Evolutionary conservation across 2,888 invertebrate genomes (phyloP).

Genomic region (Oxycera nigricornis): DNA sequence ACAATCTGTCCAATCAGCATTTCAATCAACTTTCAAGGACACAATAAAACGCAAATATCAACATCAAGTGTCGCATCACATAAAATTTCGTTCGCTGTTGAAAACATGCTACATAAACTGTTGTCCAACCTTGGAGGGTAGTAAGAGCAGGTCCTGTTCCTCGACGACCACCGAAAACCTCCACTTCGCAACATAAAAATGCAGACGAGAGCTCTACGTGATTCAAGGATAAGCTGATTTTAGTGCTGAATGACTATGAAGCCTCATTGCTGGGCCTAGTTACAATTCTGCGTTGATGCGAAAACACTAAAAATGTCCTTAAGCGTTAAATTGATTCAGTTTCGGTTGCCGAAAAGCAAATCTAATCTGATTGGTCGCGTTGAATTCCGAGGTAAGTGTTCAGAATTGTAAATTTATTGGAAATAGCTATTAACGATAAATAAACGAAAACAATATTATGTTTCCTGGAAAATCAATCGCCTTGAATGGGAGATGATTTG

Average conservation of each 20-base stretch:
- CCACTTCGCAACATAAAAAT: not conserved
- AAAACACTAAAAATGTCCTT: constrained; percentile 67
- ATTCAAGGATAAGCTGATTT: constrained; percentile 13
- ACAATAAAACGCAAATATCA: not conserved
- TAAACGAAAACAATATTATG: no score
- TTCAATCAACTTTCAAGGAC: not conserved
- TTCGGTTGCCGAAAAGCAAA: constrained; percentile 73
- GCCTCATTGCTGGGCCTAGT: not conserved
- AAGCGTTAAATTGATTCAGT: constrained; percentile 71
- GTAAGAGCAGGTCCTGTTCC: not conserved
- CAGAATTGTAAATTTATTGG: not conserved
- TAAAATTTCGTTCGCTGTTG: not conserved
- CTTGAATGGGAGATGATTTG: no score
- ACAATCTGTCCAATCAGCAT: not conserved
- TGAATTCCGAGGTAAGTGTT: constrained; percentile 77
- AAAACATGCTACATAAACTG: constrained; percentile 8
- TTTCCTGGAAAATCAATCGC: no score
- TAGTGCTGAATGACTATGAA: not conserved
- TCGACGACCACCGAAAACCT: not conserved
- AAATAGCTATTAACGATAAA: not conserved
- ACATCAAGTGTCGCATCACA: not conserved
- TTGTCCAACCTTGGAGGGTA: not conserved
- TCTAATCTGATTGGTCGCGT: constrained; percentile 72
- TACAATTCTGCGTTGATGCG: not conserved
- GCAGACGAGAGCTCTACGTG: not conserved